Evolutionary conservation across 2,797 vertebrate genomes (phyloP).

Genomic region (Syndactyla subalaris): DNA sequence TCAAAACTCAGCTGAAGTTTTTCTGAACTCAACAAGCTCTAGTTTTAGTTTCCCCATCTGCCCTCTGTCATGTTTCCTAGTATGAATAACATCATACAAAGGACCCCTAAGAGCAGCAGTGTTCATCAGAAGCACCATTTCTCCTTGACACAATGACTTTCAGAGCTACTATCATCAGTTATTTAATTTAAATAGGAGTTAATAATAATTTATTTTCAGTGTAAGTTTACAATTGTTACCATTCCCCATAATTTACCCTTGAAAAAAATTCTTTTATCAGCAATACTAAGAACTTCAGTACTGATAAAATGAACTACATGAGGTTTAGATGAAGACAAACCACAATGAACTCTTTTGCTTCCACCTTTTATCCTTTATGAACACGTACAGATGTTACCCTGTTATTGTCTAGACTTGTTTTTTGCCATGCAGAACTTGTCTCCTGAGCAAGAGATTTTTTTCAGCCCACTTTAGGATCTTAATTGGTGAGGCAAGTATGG

Average conservation of each 20-base stretch:
- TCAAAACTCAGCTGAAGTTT: background rate
- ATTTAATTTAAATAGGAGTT: background rate
- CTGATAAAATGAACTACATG: background rate
- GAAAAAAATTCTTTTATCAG: background rate
- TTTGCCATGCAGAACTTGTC: background rate
- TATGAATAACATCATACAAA: accelerated
- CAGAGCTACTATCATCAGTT: background rate
- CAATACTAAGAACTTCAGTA: background rate
- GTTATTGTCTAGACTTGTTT: background rate
- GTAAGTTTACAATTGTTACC: background rate
- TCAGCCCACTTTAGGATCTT: background rate
- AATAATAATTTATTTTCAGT: background rate
- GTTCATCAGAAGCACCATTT: background rate
- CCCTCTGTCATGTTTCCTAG: background rate
- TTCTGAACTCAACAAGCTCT: background rate
- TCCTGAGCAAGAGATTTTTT: background rate
- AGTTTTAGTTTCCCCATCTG: background rate
- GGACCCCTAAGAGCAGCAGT: background rate
- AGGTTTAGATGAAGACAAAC: background rate
- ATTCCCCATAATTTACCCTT: background rate
- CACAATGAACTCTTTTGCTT: background rate
- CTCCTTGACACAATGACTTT: background rate
- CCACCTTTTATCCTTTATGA: background rate
- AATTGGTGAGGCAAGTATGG: background rate
- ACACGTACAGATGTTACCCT: background rate